Percentiles rank a stretch among this genome's conserved stretches.
Conservation (phyloP, 2,888 invertebrate species). For the Petrolisthes cinctipes region DNA sequence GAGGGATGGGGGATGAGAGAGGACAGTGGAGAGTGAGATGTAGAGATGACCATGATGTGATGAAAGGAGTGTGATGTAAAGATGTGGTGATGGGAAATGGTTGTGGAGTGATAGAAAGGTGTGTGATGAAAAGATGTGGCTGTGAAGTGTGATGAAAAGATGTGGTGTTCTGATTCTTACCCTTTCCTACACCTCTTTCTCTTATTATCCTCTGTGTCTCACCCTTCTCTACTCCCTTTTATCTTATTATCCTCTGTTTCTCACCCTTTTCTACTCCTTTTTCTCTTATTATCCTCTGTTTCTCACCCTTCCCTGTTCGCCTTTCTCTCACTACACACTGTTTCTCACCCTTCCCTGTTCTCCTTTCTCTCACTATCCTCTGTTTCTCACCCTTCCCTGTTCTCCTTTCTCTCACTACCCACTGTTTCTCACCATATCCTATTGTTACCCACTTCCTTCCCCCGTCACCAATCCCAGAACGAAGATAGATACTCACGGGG, state of each 20-base stretch:
- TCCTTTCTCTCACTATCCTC: background rate
- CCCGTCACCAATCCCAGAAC: too few species aligned
- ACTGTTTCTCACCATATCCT: background rate
- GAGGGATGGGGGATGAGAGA: background rate
- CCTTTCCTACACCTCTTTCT: background rate
- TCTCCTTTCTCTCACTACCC: background rate
- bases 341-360: background rate
- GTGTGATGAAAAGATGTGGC: background rate
- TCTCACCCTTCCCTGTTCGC: background rate
- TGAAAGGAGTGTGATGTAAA: background rate
- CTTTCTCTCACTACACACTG: too few species aligned
- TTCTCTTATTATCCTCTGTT: background rate
- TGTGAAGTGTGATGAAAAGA: background rate
- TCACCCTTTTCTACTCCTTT: background rate
- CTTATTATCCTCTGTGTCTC: background rate
- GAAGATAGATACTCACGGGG: conserved; percentile 52
- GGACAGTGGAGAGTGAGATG: background rate
- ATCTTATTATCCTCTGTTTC: background rate
- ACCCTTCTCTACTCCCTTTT: background rate
- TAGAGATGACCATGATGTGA: background rate
- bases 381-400: background rate
- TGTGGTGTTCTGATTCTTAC: background rate
- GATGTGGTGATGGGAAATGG: background rate
- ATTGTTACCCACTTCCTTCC: background rate
- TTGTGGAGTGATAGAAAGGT: background rate